These are phyloP conservation scores for Mesembrinibis cayennensis DNA, from an alignment of 2,113 vertebrate species.

Conservation along the genomic window DNA sequence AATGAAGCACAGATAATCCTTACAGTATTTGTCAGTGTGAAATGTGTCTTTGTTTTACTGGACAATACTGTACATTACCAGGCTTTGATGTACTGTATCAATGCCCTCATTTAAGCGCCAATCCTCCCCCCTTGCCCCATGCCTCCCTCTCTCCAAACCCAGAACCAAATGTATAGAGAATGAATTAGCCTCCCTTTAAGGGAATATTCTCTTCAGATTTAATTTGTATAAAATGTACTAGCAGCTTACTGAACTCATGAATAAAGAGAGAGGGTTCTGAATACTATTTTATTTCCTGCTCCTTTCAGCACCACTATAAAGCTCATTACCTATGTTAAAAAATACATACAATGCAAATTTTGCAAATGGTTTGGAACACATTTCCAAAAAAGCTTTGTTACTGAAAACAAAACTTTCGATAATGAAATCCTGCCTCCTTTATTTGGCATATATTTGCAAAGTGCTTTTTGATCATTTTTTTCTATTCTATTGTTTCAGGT, in stretches of 20 bases:
- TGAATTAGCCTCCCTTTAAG: constrained; percentile 58
- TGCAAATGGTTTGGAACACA: constrained; percentile 20
- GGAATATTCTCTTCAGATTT: constrained; percentile 65
- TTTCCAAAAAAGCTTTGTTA: constrained; percentile 40
- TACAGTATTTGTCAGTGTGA: constrained; percentile 63
- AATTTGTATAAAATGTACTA: constrained; percentile 62
- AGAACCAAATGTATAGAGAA: constrained; percentile 19
- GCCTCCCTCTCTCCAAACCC: not conserved
- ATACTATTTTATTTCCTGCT: constrained; percentile 39
- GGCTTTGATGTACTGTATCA: constrained; percentile 52
- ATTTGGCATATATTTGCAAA: constrained; percentile 40
- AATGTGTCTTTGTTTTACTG: constrained; percentile 69
- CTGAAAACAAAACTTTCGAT: constrained; percentile 50
- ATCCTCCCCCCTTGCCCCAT: not conserved
- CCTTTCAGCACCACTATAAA: constrained; percentile 29
- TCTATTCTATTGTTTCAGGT: constrained; percentile 75
- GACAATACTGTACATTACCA: constrained; percentile 51
- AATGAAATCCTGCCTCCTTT: constrained; percentile 34
- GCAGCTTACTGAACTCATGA: constrained; percentile 67
- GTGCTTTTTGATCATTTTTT: constrained; percentile 57
- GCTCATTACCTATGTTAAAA: constrained; percentile 65
- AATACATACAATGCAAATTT: constrained; percentile 48
- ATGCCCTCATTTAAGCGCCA: not conserved
- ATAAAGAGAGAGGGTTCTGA: constrained; percentile 53
- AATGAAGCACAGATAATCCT: constrained; percentile 61